Evolutionary conservation across 1,140 invertebrate genomes (phyloP).

Genomic region (Euwallacea similis): DNA sequence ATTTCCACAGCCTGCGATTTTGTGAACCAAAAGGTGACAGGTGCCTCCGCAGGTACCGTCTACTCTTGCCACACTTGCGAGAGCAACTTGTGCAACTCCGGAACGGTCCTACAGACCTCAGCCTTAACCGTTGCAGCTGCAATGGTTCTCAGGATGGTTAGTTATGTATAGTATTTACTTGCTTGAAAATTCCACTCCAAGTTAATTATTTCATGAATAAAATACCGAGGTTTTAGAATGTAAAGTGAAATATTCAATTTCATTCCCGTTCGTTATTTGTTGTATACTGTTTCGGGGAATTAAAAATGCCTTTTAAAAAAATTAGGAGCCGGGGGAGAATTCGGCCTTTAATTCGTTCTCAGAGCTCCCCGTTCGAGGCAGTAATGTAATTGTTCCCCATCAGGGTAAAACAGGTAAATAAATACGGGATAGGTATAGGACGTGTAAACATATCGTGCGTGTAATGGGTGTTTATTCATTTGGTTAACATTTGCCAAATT

Average conservation of each 20-base stretch:
- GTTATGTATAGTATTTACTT: not conserved
- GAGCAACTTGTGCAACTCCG: slow-evolving; percentile 25
- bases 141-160: slow-evolving; percentile 11
- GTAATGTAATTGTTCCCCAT: slow-evolving; percentile 17
- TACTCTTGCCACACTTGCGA: slow-evolving; percentile 24
- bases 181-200: not conserved
- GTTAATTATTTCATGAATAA: slow-evolving; percentile 1
- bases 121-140: slow-evolving; percentile 6
- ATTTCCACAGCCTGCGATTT: slow-evolving; percentile 31
- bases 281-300: not conserved
- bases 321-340: not conserved
- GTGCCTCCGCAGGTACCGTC: slow-evolving; percentile 8
- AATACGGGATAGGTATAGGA: slow-evolving; percentile 17
- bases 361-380: not conserved
- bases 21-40: slow-evolving; percentile 27
- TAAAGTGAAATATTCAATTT: no score
- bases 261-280: no score
- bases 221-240: no score
- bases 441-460: slow-evolving; percentile 19
- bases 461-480: slow-evolving; percentile 23
- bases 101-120: not conserved
- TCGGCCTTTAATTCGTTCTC: not conserved
- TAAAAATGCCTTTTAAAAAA: slow-evolving; percentile 2
- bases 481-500: slow-evolving; percentile 24
- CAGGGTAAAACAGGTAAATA: slow-evolving; percentile 14